These are phyloP conservation scores for Chelmon rostratus DNA, from an alignment of 2,797 vertebrate species.

Conservation along the genomic window DNA sequence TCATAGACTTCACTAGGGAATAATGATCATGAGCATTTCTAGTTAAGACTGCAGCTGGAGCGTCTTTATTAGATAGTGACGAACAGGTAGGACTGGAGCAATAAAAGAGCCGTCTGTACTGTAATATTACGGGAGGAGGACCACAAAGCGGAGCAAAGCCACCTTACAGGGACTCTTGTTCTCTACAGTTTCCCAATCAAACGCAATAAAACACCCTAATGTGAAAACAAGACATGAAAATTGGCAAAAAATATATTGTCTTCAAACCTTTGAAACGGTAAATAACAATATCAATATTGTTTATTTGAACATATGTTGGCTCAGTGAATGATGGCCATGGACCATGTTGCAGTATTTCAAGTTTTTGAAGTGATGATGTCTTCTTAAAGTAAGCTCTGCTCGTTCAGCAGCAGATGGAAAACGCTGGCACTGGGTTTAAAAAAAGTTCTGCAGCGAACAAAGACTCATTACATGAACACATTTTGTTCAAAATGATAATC, in stretches of 20 bases:
- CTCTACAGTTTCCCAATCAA: too few species aligned
- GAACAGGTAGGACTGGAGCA: background rate
- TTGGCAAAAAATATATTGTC: background rate
- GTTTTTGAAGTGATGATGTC: background rate
- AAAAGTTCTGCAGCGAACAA: slow-evolving; percentile 7
- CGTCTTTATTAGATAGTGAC: background rate
- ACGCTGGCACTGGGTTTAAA: slow-evolving; percentile 2
- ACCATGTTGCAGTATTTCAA: background rate
- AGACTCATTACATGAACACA: slow-evolving; percentile 19
- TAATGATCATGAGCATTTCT: background rate
- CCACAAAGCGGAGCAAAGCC: too few species aligned
- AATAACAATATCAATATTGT: background rate
- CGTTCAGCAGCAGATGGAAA: slow-evolving; percentile 22
- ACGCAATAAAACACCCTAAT: background rate
- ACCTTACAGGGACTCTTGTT: too few species aligned
- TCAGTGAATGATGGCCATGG: background rate
- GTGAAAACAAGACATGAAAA: background rate
- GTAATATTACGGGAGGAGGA: too few species aligned
- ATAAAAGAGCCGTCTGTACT: too few species aligned
- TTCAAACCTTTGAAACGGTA: background rate
- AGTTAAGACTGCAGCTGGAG: background rate
- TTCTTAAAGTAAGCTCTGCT: slow-evolving; percentile 2
- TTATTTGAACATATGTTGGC: background rate
- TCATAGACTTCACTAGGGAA: too few species aligned
- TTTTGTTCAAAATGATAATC: slow-evolving; percentile 8